Percentiles rank a stretch among this genome's conserved stretches.
phyloP scores from a whole-genome alignment of 1,140 invertebrate genomes.

The Melipona quadrifasciata region DNA sequence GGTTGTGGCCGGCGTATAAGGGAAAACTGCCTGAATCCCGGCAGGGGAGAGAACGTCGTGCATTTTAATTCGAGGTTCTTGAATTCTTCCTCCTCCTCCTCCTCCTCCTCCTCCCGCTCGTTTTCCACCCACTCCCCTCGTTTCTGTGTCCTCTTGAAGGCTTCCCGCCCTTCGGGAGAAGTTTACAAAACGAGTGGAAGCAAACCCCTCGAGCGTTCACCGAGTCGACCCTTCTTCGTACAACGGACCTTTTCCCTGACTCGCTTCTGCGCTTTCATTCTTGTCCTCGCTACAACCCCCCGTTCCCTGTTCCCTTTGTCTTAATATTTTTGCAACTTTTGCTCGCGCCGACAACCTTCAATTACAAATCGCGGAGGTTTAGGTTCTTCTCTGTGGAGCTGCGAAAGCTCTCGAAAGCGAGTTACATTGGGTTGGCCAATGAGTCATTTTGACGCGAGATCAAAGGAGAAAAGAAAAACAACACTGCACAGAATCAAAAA shows the following conservation, averaged over 20 bases:
- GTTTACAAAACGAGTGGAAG: conserved; percentile 55
- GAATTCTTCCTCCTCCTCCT: background rate
- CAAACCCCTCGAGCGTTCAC: conserved; percentile 9
- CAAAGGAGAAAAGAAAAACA: too few species aligned
- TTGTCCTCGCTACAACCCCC: background rate
- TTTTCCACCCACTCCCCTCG: background rate
- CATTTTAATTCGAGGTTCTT: conserved; percentile 63
- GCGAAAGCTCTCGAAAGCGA: too few species aligned
- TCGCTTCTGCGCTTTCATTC: background rate
- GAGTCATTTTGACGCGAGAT: too few species aligned
- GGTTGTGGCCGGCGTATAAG: background rate
- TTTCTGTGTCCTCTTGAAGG: conserved; percentile 19
- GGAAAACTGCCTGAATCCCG: background rate
- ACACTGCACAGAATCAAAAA: too few species aligned
- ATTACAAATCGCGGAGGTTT: background rate
- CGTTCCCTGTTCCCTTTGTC: background rate
- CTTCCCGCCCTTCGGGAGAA: conserved; percentile 36
- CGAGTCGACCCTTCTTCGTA: background rate
- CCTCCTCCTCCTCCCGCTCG: background rate
- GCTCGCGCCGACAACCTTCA: background rate
- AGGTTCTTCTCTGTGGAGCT: too few species aligned
- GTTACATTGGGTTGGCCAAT: background rate
- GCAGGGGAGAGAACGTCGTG: conserved; percentile 29
- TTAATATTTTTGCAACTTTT: background rate
- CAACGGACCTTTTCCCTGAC: background rate